Evolutionary conservation across 2,113 vertebrate genomes (phyloP).

Genomic region (Campylomormyrus tamandua): DNA sequence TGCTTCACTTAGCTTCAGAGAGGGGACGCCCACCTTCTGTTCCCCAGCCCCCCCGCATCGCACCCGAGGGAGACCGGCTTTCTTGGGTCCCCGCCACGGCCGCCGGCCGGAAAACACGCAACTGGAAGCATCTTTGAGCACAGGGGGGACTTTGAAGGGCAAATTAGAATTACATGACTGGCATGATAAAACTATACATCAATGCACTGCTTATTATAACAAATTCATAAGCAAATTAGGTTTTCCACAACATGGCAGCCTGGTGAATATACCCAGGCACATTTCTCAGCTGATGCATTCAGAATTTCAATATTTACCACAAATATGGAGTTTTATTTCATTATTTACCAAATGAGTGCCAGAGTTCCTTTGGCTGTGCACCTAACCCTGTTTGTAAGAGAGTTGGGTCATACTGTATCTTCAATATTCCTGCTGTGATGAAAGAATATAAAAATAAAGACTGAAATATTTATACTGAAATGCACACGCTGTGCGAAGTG

Average conservation of each 20-base stretch:
- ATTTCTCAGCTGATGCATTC: not conserved
- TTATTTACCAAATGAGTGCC: not conserved
- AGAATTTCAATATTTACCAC: conserved; percentile 1
- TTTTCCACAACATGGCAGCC: not conserved
- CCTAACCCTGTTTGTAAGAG: not conserved
- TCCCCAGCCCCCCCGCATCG: not conserved
- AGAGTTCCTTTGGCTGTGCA: not conserved
- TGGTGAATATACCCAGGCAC: not conserved
- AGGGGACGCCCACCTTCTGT: not conserved
- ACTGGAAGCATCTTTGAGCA: not conserved
- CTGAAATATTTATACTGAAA: not conserved
- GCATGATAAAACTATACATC: conserved; percentile 11
- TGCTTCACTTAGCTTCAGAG: not conserved
- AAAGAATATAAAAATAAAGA: not conserved
- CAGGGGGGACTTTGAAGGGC: not conserved
- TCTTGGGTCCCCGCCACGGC: not conserved
- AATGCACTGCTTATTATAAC: conserved; percentile 6
- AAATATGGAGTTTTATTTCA: conserved; percentile 4
- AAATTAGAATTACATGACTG: not conserved
- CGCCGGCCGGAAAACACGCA: not conserved
- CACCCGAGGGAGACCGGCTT: not conserved
- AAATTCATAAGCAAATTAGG: conserved; percentile 9
- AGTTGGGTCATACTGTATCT: not conserved
- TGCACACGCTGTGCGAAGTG: not conserved
- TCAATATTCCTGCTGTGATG: not conserved